phyloP scores from a whole-genome alignment of 37 sponge, comb jelly and placozoan genomes.

The Crambe crambe region DNA sequence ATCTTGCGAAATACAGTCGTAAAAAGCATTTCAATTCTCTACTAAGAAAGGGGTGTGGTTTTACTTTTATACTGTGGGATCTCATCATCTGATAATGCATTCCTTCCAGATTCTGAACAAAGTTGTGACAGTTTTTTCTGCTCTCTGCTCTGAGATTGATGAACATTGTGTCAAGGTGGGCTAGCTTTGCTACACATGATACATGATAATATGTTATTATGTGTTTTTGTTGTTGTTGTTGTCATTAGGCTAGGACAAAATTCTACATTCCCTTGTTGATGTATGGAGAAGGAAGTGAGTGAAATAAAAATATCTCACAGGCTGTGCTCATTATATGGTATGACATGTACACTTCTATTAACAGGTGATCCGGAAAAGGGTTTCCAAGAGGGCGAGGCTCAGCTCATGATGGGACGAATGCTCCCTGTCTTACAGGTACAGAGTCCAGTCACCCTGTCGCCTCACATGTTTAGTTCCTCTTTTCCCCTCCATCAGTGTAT shows the following conservation, averaged over 20 bases:
- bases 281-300: constrained; percentile 90
- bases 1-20: neutral
- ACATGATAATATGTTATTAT: neutral
- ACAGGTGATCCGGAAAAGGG: constrained; percentile 34
- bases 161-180: constrained; percentile 77
- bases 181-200: neutral
- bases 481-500: neutral
- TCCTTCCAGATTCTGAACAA: constrained; percentile 84
- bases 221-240: neutral
- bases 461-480: neutral
- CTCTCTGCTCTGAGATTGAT: constrained; percentile 91
- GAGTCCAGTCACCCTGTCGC: neutral
- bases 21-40: too few relatives aligned
- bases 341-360: neutral
- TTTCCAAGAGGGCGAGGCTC: constrained; percentile 88
- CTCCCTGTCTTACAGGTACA: constrained; percentile 78
- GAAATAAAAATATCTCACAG: neutral
- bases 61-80: too few relatives aligned
- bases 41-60: neutral
- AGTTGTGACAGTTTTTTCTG: constrained; percentile 89
- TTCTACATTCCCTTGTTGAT: constrained; percentile 84
- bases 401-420: constrained; percentile 91
- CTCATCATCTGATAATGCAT: neutral
- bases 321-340: neutral
- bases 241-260: constrained; percentile 62